Percentiles rank a stretch among this genome's conserved stretches.
Conservation (phyloP, 1,140 invertebrate genomes). For the Carposina sasakii region DNA sequence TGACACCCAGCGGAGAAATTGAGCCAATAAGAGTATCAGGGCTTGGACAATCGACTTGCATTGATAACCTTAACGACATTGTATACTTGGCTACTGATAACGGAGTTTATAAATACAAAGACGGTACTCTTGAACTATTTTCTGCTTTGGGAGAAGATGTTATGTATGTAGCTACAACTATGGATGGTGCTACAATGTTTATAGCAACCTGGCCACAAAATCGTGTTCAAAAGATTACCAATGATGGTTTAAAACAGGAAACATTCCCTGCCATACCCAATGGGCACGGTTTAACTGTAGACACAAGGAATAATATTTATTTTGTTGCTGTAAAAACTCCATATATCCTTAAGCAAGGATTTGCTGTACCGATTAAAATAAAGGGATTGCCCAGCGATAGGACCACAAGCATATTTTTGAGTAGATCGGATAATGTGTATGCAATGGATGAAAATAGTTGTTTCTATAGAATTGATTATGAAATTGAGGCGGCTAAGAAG, state of each 20-base stretch:
- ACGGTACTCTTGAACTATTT: constrained; percentile 41
- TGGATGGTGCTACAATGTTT: constrained; percentile 46
- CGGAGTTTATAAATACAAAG: constrained; percentile 61
- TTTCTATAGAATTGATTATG: constrained; percentile 44
- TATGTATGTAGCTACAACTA: constrained; percentile 52
- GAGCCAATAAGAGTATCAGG: constrained; percentile 52
- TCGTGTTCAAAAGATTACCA: constrained; percentile 51
- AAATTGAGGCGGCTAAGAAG: constrained; percentile 40
- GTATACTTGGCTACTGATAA: constrained; percentile 63
- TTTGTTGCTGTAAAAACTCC: constrained; percentile 57
- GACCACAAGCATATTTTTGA: constrained; percentile 54
- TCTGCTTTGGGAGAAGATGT: constrained; percentile 56
- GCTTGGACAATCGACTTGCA: constrained; percentile 49
- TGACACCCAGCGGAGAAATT: constrained; percentile 41
- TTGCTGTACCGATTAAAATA: constrained; percentile 50
- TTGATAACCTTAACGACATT: constrained; percentile 63
- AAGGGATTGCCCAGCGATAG: constrained; percentile 50
- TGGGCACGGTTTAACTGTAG: constrained; percentile 53
- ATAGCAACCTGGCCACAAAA: constrained; percentile 64
- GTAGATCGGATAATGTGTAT: constrained; percentile 47
- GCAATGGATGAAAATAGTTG: constrained; percentile 62
- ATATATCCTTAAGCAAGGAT: constrained; percentile 45
- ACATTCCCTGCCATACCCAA: constrained; percentile 48
- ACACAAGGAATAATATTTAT: constrained; percentile 55
- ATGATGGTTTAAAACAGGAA: constrained; percentile 48